These are phyloP conservation scores for Dicrurus megarhynchus DNA, from an alignment of 2,113 vertebrate genomes.

Conservation along the genomic window DNA sequence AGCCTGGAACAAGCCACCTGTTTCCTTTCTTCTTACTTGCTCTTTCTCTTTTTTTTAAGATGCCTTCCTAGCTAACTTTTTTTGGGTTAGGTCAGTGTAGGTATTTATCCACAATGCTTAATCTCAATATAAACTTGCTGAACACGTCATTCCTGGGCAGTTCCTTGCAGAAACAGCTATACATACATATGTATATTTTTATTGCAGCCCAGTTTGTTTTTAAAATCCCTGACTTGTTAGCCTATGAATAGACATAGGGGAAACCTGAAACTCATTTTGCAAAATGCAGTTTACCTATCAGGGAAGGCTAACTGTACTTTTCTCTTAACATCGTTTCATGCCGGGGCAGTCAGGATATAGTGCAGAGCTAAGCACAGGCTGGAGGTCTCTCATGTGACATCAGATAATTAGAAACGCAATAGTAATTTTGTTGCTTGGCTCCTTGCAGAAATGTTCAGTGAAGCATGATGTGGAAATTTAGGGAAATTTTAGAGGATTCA, in stretches of 20 bases:
- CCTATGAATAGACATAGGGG: background rate
- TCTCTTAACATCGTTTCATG: background rate
- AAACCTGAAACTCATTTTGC: background rate
- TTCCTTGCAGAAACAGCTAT: background rate
- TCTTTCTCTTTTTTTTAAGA: background rate
- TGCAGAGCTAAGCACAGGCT: background rate
- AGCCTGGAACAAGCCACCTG: conserved; percentile 15
- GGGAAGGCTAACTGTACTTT: background rate
- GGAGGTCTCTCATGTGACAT: background rate
- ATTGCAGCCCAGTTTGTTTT: background rate
- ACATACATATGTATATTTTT: background rate
- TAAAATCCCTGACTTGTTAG: background rate
- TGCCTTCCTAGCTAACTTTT: background rate
- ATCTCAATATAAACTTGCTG: background rate
- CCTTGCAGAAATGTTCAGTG: background rate
- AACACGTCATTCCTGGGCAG: background rate
- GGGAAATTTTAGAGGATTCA: background rate
- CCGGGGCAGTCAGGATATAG: background rate
- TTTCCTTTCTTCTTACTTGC: background rate
- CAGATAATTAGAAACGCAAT: background rate
- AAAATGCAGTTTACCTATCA: background rate
- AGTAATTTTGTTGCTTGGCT: background rate
- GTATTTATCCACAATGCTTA: background rate
- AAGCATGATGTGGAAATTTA: background rate
- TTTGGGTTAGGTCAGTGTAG: background rate